Evolutionary conservation across 2,888 invertebrate genomes (phyloP).

Genomic region (Athrips mouffetella): DNA sequence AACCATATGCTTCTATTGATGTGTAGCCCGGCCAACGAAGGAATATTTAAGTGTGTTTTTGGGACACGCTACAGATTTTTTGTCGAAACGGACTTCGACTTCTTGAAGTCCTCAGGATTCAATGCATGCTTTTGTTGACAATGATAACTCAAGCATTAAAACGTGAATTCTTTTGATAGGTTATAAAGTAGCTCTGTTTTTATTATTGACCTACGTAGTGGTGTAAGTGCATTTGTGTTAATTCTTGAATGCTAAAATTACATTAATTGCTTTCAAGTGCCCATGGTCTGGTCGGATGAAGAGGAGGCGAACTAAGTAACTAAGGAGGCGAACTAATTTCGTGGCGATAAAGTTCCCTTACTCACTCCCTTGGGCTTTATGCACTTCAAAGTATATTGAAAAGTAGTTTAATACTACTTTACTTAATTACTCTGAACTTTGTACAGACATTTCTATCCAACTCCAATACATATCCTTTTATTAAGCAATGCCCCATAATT

Average conservation of each 20-base stretch:
- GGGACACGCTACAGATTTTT: slow-evolving; percentile 32
- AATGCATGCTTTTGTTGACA: background rate
- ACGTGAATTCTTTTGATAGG: no score
- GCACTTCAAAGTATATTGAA: background rate
- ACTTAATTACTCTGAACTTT: background rate
- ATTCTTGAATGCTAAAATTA: slow-evolving; percentile 38
- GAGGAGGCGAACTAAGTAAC: background rate
- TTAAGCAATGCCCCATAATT: no score
- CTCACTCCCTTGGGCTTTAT: background rate
- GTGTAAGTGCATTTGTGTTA: background rate
- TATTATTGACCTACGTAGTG: background rate
- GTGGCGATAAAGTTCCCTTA: background rate
- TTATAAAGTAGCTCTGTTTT: no score
- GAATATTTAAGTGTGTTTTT: slow-evolving; percentile 57
- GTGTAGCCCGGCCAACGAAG: slow-evolving; percentile 32
- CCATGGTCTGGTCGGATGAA: slow-evolving; percentile 8
- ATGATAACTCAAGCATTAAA: background rate
- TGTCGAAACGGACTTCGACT: slow-evolving; percentile 14
- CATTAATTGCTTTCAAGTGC: slow-evolving; percentile 60
- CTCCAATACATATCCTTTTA: no score
- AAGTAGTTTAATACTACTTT: no score
- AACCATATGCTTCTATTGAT: slow-evolving; percentile 60
- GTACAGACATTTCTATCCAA: no score
- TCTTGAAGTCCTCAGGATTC: slow-evolving; percentile 5
- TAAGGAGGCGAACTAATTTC: background rate